phyloP scores from a whole-genome alignment of 2,888 invertebrate genomes.

The Nephrotoma flavescens region DNA sequence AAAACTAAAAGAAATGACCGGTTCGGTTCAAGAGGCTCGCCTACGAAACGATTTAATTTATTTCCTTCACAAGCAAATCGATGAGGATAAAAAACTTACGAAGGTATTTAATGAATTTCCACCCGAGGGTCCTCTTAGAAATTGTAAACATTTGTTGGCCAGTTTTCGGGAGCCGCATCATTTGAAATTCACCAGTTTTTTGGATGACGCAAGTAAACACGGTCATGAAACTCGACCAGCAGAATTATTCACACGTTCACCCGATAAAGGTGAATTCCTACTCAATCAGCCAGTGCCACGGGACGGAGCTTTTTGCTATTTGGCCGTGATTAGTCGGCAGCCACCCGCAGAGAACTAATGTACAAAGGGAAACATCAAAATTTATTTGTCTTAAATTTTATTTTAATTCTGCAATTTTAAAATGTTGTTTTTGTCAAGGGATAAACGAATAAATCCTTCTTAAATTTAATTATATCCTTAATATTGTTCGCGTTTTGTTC shows the following conservation, averaged over 20 bases:
- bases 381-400: background rate
- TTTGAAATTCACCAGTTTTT: background rate
- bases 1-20: background rate
- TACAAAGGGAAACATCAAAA: background rate
- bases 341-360: background rate
- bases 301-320: background rate
- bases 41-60: background rate
- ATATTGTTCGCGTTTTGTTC: background rate
- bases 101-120: background rate
- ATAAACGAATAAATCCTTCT: constrained; percentile 22
- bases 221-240: background rate
- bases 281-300: background rate
- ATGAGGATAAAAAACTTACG: background rate
- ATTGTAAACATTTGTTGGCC: background rate
- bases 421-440: constrained; percentile 19
- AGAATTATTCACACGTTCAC: background rate
- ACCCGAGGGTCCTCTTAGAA: background rate
- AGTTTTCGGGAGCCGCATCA: background rate
- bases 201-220: background rate
- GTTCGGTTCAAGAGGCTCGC: background rate
- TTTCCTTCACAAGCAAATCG: background rate
- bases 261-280: background rate
- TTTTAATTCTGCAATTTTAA: background rate
- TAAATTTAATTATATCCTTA: constrained; percentile 22
- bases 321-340: background rate